Conservation (phyloP, 2,797 vertebrate genomes). For the Clamator glandarius region DNA sequence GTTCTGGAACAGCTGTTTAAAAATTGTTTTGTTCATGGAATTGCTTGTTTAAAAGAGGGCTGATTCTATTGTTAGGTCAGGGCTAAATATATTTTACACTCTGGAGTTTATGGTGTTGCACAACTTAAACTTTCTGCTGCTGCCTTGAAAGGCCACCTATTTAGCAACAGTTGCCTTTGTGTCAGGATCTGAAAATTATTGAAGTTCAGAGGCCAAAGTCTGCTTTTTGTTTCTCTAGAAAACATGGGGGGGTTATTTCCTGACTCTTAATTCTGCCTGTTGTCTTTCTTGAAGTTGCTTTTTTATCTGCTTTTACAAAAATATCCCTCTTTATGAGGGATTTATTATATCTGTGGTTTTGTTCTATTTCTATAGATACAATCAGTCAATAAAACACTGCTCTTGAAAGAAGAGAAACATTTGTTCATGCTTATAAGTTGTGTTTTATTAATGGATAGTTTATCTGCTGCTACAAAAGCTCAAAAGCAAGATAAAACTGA, state of each 20-base stretch:
- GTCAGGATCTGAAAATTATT: not conserved
- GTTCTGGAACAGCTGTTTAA: not conserved
- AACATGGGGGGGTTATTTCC: not conserved
- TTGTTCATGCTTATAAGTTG: not conserved
- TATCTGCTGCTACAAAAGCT: not conserved
- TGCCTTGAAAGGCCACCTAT: not conserved
- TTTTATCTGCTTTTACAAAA: not conserved
- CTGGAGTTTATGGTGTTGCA: not conserved
- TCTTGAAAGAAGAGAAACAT: not conserved
- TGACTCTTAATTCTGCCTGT: not conserved
- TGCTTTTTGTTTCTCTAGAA: not conserved
- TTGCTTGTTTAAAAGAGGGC: not conserved
- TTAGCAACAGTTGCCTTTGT: not conserved
- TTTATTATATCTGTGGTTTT: not conserved
- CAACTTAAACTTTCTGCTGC: not conserved
- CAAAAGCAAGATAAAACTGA: rapidly evolving
- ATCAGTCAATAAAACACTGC: not conserved
- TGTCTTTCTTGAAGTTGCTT: not conserved
- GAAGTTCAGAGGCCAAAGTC: not conserved
- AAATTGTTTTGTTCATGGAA: not conserved
- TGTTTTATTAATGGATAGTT: not conserved
- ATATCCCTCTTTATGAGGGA: not conserved
- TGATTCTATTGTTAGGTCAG: not conserved
- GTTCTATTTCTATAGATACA: not conserved
- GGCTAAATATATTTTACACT: not conserved